Base-by-base conservation (phyloP, 2,113 vertebrate genomes). In the Vidua chalybeata region DNA sequence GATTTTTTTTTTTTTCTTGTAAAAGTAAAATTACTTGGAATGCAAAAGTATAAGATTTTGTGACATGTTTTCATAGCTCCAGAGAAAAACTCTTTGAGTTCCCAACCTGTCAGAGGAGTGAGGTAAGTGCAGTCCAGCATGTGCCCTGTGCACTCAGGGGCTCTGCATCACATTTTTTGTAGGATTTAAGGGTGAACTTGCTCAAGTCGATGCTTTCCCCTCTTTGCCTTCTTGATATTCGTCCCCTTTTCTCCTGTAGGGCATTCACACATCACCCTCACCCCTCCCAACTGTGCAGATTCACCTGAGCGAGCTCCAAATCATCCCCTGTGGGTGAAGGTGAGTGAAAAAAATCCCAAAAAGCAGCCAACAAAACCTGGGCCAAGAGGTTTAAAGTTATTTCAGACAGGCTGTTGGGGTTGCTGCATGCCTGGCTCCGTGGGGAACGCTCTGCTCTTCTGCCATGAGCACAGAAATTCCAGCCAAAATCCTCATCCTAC, bases 1-100 rank as follows among this genome's bases (percentile, higher is more conserved):
- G 58, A 26, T 26, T 51, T 79, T 79, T 62, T 26, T 49, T 58
- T 58, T 74, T 74, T 62, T 6, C 55, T 46, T 71, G 15, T 27
- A 33, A 74, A 89, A 93, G 71, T 87, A 82, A 89, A 87, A 92
- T 80, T 73, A 67, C 68, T 85, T 48, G 43, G 69, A 87, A 79
- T 77, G 77, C 28, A 33, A 56, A 89, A 93, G 76, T 8, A 66
- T 31, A 13, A 78, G 62, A 30, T 94, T 89, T 76, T 62, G 52
- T 67, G 89, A 52, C 27, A 27, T 45, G 10, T 49, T 94, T 64
- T 81, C 58, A 13, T 19, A 55, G 88, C 55, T 35, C 17, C 54
- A 66, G 73, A 68, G 67, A 39, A 63, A 66, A 76, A 2, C 2
- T 14, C 39, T 72, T 76, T 24, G 24, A 16, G 33, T 51, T 58